Base-by-base conservation (phyloP, 2,113 vertebrate genomes). In the Atrichornis clamosus region DNA sequence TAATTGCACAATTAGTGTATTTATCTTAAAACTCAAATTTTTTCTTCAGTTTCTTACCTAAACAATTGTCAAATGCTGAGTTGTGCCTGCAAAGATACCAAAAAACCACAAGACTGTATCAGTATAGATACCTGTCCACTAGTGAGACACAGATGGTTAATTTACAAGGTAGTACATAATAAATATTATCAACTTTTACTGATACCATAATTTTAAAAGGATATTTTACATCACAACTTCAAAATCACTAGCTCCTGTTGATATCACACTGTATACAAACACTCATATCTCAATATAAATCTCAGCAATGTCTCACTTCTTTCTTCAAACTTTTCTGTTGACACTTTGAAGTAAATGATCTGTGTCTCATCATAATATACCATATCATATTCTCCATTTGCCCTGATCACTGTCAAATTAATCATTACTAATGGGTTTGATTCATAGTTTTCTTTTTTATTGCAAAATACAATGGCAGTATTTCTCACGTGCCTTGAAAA, bases 141-240 rank as follows among this genome's bases (percentile, higher is more conserved):
- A 70, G 37, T 87, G 76, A 95, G 84, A 47, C 49, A 33, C 35
- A 76, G 78, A 96, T 94, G 33, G 59, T 75, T 78, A 16, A 64
- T 96, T 90, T 87, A 56, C 75, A 80, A 79, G 55, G 15, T 35
- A 75, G 52, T 22, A 76, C 47, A 64, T 80, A 93, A 89, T 89
- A 96, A 97, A 91, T 39, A 78, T 62, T 64, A 80, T 81, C 15
- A 58, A 86, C 26, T 76, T 95, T 91, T 96, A 91, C 67, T 81
- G 70, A 78, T 67, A 93, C 9, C 7, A 12, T 68, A 77, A 94
- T 58, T 42, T 46, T 17, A 83, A 96, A 92, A 90, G 26, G n/a
- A 70, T 76, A 78, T 93, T 97, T 96, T 41, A 60, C 37, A 93
- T 62, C 37, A 65, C n/a, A 82, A 19, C 46, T 68, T 93, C 37